These are phyloP conservation scores for Virgularia gustaviana DNA, from an alignment of 92 coral and sea anemone genomes.

Conservation along the genomic window DNA sequence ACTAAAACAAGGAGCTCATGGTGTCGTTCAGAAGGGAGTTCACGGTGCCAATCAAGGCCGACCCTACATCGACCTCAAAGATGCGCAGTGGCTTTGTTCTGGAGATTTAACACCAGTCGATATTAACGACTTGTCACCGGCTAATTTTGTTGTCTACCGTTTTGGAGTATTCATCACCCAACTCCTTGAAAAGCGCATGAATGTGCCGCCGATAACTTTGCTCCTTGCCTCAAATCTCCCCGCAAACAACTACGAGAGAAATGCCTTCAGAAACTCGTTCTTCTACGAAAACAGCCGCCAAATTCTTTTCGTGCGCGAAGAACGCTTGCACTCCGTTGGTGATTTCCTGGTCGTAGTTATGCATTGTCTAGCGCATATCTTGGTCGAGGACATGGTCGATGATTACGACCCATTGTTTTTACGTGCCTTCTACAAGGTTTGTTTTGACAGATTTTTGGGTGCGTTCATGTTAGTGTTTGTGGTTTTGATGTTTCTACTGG, in stretches of 20 bases:
- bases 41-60: conserved; percentile 84
- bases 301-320: conserved; percentile 90
- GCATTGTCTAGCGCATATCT: conserved; percentile 92
- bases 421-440: conserved; percentile 94
- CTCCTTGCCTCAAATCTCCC: conserved; percentile 96
- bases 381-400: conserved; percentile 72
- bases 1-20: conserved; percentile 70
- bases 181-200: conserved; percentile 83
- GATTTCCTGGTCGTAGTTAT: conserved; percentile 91
- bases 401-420: conserved; percentile 91
- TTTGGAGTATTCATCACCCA: conserved; percentile 92
- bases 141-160: conserved; percentile 93
- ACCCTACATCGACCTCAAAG: conserved; percentile 90
- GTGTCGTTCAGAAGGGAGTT: conserved; percentile 79
- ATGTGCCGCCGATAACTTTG: conserved; percentile 91
- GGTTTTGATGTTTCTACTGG: no score
- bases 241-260: conserved; percentile 76
- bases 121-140: conserved; percentile 87
- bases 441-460: not conserved
- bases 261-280: conserved; percentile 94
- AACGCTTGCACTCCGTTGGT: conserved; percentile 95
- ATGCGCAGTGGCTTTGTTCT: conserved; percentile 96
- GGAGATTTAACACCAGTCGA: conserved; percentile 95
- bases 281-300: conserved; percentile 97
- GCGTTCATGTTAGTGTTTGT: no score